Percentiles rank a stretch among this genome's conserved stretches.
phyloP scores from a whole-genome alignment of 2,888 invertebrate species.

The Colostygia pectinataria region DNA sequence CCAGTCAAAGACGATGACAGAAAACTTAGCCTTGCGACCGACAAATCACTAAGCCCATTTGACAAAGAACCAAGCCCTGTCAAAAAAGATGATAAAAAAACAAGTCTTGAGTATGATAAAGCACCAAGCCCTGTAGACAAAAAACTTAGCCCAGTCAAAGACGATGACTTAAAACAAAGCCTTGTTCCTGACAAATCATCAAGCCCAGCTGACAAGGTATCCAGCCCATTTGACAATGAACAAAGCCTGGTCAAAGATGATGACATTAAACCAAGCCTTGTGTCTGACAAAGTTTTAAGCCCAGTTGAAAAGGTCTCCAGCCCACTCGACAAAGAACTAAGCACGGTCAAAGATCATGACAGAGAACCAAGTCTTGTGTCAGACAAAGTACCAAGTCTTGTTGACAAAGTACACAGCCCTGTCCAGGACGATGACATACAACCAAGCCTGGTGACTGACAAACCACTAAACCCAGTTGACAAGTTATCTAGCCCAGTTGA shows the following conservation, averaged over 20 bases:
- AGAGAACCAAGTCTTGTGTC: not conserved
- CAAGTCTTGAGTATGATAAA: too few species aligned
- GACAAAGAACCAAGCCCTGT: too few species aligned
- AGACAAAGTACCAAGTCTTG: conserved; percentile 1
- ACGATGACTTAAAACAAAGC: not conserved
- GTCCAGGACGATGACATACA: not conserved
- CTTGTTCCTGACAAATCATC: not conserved
- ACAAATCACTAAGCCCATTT: too few species aligned
- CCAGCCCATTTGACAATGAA: conserved; percentile 6
- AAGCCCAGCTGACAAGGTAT: not conserved
- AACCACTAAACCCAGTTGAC: conserved; percentile 2
- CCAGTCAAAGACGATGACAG: not conserved
- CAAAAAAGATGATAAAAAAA: too few species aligned
- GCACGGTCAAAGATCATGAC: not conserved
- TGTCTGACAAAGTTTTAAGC: not conserved
- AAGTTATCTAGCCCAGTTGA: conserved; percentile 26
- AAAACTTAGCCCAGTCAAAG: conserved; percentile 5
- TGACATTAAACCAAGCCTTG: not conserved
- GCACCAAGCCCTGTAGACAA: conserved; percentile 1
- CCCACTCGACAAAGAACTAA: too few species aligned
- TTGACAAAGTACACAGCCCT: not conserved
- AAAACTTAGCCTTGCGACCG: too few species aligned
- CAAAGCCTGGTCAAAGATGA: not conserved
- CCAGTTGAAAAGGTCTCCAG: not conserved
- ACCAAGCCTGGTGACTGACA: not conserved